phyloP scores from a whole-genome alignment of 2,797 vertebrate species.

The Avahi laniger region DNA sequence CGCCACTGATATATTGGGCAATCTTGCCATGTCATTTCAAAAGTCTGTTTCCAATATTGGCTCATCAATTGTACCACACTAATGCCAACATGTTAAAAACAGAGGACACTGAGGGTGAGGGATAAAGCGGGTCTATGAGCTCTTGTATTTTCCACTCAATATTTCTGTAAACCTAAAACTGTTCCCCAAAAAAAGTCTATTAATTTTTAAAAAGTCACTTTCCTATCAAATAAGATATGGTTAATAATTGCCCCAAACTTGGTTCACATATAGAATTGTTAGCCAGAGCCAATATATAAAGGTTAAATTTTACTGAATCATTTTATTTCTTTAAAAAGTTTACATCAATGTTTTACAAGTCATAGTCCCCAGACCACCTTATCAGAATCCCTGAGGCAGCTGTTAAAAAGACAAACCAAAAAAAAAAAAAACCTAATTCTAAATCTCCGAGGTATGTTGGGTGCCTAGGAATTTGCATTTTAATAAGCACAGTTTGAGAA shows the following conservation, averaged over 20 bases:
- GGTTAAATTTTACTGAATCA: not conserved
- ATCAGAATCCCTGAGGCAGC: not conserved
- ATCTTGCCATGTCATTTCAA: not conserved
- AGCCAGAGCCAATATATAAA: not conserved
- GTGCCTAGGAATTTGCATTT: not conserved
- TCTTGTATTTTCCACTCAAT: not conserved
- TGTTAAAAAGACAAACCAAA: not conserved
- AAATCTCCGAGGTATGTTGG: not conserved
- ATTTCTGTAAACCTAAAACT: not conserved
- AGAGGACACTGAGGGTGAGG: not conserved
- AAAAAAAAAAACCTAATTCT: not conserved
- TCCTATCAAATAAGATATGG: not conserved
- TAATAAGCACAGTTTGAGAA: not conserved
- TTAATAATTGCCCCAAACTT: not conserved
- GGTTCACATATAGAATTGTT: not conserved
- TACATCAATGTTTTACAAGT: not conserved
- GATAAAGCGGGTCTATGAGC: not conserved
- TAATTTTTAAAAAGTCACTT: slow-evolving; percentile 4
- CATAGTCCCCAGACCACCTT: not conserved
- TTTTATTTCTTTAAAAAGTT: not conserved
- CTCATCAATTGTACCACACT: not conserved
- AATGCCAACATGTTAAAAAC: not conserved
- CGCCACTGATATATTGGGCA: not conserved
- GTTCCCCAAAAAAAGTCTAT: not conserved
- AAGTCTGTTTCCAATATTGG: not conserved